Evolutionary conservation across 2,888 invertebrate species (phyloP).

Genomic region (Campopleginae sp.): DNA sequence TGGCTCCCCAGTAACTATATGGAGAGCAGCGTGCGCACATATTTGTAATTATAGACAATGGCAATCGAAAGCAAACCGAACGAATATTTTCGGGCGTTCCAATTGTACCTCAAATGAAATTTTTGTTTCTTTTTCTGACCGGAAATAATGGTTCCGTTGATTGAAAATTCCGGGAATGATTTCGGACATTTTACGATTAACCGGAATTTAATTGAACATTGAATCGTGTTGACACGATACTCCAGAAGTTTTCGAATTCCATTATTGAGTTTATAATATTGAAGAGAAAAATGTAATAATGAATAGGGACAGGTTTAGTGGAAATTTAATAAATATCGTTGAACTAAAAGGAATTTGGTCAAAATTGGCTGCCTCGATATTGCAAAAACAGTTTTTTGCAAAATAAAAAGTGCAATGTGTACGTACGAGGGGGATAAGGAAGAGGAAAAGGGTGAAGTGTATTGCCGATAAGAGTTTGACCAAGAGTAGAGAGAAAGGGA

Average conservation of each 20-base stretch:
- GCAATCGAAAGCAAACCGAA: not conserved
- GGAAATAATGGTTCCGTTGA: not conserved
- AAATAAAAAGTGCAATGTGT: conserved; percentile 3
- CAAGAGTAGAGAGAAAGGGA: conserved; percentile 49
- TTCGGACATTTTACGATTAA: not conserved
- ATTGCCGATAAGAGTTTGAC: conserved; percentile 50
- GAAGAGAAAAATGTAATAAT: not conserved
- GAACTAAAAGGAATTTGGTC: conserved; percentile 8
- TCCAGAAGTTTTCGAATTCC: not conserved
- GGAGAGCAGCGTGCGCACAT: not conserved
- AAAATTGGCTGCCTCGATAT: conserved; percentile 43
- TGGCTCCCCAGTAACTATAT: too few relatives aligned
- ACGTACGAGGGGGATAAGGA: conserved; percentile 2
- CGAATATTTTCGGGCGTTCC: not conserved
- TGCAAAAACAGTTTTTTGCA: conserved; percentile 42
- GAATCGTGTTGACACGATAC: not conserved
- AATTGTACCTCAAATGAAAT: not conserved
- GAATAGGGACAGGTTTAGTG: not conserved
- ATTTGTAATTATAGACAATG: not conserved
- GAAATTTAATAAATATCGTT: conserved; percentile 47
- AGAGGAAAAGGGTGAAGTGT: conserved; percentile 30
- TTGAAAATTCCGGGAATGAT: not conserved
- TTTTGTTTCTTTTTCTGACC: not conserved
- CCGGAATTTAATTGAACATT: not conserved
- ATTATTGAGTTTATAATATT: not conserved